phyloP scores from a whole-genome alignment of 2,888 invertebrate species.

The Drosophila falleni region DNA sequence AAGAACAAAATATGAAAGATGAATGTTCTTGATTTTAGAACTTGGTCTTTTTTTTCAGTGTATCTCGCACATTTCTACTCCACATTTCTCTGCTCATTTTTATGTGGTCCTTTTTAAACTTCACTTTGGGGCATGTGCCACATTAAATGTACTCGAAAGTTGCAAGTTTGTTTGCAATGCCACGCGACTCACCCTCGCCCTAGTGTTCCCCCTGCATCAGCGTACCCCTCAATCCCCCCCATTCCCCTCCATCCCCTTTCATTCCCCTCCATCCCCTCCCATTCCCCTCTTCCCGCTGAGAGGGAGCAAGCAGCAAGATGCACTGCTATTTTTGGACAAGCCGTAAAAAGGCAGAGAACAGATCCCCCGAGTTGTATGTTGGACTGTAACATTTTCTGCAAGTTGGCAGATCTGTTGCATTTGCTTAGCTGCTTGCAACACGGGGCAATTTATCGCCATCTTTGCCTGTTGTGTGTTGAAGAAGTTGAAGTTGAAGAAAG shows the following conservation, averaged over 20 bases:
- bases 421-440: constrained; percentile 48
- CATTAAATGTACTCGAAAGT: constrained; percentile 10
- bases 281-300: background rate
- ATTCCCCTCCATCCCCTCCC: background rate
- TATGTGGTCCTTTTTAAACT: background rate
- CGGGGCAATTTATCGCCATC: constrained; percentile 43
- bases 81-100: background rate
- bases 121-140: constrained; percentile 11
- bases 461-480: too few species aligned
- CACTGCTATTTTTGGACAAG: constrained; percentile 49
- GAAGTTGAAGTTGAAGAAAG: constrained; percentile 69
- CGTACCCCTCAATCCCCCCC: background rate
- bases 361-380: constrained; percentile 19
- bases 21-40: too few species aligned
- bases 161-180: constrained; percentile 36
- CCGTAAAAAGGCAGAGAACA: constrained; percentile 35
- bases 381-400: constrained; percentile 24
- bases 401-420: constrained; percentile 31
- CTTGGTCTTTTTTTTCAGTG: too few species aligned
- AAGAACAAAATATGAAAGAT: too few species aligned
- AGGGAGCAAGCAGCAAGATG: constrained; percentile 15
- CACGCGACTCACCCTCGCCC: constrained; percentile 14
- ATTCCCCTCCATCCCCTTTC: background rate
- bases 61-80: too few species aligned
- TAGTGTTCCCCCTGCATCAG: background rate